phyloP scores from a whole-genome alignment of 2,888 invertebrate genomes.

The Micoletzkya japonica region DNA sequence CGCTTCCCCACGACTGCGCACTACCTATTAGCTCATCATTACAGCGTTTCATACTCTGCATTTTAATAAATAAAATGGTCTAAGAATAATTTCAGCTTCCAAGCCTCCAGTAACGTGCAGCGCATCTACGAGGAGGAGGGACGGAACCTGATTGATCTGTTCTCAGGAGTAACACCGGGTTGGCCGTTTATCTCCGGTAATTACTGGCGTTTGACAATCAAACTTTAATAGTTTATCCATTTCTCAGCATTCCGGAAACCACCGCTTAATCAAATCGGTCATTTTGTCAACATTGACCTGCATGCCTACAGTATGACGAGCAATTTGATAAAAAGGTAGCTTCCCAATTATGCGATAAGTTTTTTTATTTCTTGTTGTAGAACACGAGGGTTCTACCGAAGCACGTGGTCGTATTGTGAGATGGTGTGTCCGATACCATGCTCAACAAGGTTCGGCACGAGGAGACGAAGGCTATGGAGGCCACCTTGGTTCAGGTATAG shows the following conservation, averaged over 20 bases:
- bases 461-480: conserved; percentile 41
- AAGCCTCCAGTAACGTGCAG: conserved; percentile 75
- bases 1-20: no score
- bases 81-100: conserved; percentile 2
- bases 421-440: conserved; percentile 50
- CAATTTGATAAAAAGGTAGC: no score
- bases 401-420: conserved; percentile 52
- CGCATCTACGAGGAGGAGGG: conserved; percentile 83
- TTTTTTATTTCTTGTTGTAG: conserved; percentile 26
- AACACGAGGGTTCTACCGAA: conserved; percentile 34
- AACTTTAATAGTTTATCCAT: no score
- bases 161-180: conserved; percentile 35
- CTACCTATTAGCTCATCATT: no score
- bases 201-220: no score
- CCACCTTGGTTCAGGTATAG: conserved; percentile 32
- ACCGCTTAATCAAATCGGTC: no score
- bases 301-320: neutral
- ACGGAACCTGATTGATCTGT: conserved; percentile 33
- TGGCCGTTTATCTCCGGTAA: no score
- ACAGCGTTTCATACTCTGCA: no score
- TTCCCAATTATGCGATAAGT: no score
- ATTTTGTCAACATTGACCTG: no score
- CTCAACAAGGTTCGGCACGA: conserved; percentile 40
- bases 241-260: no score
- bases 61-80: no score